Evolutionary conservation across 1,140 invertebrate species (phyloP).

Genomic region (Drosophila hydei): DNA sequence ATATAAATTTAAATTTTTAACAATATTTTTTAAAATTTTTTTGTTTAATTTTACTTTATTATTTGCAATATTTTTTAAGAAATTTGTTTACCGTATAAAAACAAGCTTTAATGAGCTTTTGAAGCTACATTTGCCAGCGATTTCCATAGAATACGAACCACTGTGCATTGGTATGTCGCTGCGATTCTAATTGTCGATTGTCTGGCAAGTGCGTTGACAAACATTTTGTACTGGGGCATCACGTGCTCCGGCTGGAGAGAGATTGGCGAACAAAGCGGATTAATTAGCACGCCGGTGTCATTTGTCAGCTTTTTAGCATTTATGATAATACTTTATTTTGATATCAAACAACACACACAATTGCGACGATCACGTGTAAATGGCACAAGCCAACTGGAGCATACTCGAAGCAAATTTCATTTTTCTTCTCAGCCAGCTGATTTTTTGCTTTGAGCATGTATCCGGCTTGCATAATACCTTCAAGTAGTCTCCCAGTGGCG

Average conservation of each 20-base stretch:
- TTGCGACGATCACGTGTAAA: slow-evolving; percentile 17
- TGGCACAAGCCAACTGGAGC: slow-evolving; percentile 28
- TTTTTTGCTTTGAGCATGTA: neutral
- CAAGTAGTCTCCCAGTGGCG: slow-evolving; percentile 23
- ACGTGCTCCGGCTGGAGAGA: slow-evolving; percentile 47
- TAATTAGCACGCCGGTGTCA: slow-evolving; percentile 73
- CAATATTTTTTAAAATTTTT: too few relatives aligned
- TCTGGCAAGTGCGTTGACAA: slow-evolving; percentile 65
- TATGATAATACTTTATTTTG: slow-evolving; percentile 34
- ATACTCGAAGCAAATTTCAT: slow-evolving; percentile 7
- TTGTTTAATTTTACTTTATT: too few relatives aligned
- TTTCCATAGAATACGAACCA: neutral
- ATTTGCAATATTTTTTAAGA: too few relatives aligned
- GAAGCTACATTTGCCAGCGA: too few relatives aligned
- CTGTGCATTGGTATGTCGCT: slow-evolving; percentile 18
- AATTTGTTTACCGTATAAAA: too few relatives aligned
- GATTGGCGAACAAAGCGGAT: slow-evolving; percentile 67
- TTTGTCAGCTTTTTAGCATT: slow-evolving; percentile 36
- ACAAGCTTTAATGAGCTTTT: too few relatives aligned
- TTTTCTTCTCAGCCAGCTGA: neutral
- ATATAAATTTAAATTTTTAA: too few relatives aligned
- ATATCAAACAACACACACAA: slow-evolving; percentile 30
- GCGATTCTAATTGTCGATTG: slow-evolving; percentile 66
- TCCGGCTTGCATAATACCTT: slow-evolving; percentile 25
- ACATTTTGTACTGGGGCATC: slow-evolving; percentile 62